These are phyloP conservation scores for Telenomus remus DNA, from an alignment of 1,140 invertebrate species.

Conservation along the genomic window DNA sequence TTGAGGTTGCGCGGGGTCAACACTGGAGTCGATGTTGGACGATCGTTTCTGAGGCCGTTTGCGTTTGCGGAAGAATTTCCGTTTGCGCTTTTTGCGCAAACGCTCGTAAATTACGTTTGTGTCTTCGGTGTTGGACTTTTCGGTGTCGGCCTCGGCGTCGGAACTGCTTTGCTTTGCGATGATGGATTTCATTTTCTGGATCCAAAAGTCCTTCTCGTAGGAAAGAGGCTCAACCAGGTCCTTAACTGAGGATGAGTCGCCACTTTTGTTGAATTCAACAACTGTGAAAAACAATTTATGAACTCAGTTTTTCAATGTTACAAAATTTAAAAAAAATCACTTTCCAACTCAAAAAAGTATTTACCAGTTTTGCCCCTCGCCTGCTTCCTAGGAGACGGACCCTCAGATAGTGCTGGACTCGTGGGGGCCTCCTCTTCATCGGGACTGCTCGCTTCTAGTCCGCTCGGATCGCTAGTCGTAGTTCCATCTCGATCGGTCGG, in stretches of 20 bases:
- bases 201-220: conserved; percentile 30
- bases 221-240: conserved; percentile 18
- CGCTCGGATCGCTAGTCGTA: conserved; percentile 77
- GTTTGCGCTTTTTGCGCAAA: conserved; percentile 65
- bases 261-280: conserved; percentile 21
- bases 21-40: background rate
- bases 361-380: conserved; percentile 66
- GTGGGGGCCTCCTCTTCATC: conserved; percentile 80
- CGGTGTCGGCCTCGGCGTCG: conserved; percentile 74
- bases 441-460: conserved; percentile 86
- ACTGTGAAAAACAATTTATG: no score
- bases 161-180: conserved; percentile 64
- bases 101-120: conserved; percentile 60
- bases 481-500: conserved; percentile 70
- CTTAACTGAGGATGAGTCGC: conserved; percentile 18
- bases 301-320: no score
- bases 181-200: conserved; percentile 42
- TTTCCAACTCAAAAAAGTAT: no score
- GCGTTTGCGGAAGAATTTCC: conserved; percentile 71
- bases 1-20: background rate
- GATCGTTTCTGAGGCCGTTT: conserved; percentile 55
- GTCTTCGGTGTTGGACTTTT: conserved; percentile 75
- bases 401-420: conserved; percentile 72
- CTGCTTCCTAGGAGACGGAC: conserved; percentile 74
- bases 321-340: no score